Percentiles rank a stretch among this genome's conserved stretches.
These are phyloP conservation scores for Polyploca ridens DNA, from an alignment of 2,888 invertebrate genomes.

Conservation along the genomic window DNA sequence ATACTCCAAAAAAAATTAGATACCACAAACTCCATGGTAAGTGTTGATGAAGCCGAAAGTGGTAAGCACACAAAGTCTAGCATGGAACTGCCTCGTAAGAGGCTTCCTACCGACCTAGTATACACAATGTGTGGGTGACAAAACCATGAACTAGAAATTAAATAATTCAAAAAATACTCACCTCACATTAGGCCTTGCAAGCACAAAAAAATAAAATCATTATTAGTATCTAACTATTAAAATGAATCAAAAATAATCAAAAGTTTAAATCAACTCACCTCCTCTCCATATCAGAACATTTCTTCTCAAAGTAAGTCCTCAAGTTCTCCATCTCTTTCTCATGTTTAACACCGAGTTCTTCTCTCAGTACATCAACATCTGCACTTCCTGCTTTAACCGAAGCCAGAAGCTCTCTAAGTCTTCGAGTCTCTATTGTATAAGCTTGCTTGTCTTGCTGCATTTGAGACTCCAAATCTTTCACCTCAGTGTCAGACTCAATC, in stretches of 20 bases:
- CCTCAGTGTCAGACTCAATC: conserved; percentile 67
- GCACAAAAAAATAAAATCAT: conserved; percentile 47
- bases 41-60: no score
- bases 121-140: no score
- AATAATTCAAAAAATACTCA: conserved; percentile 39
- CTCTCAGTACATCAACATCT: conserved; percentile 81
- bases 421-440: conserved; percentile 80
- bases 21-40: no score
- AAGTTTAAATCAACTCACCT: conserved; percentile 78
- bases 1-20: no score
- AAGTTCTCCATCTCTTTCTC: conserved; percentile 91
- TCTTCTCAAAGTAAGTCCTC: conserved; percentile 91
- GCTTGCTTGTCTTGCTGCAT: conserved; percentile 85
- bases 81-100: no score
- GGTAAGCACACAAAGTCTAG: no score
- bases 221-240: conserved; percentile 20
- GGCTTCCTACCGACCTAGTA: no score
- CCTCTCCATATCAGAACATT: conserved; percentile 91
- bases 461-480: conserved; percentile 70
- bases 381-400: conserved; percentile 84
- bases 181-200: conserved; percentile 54
- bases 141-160: not conserved
- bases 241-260: conserved; percentile 11
- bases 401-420: conserved; percentile 81
- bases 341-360: conserved; percentile 87